These are phyloP conservation scores for Drosophila kambysellisi DNA, from an alignment of 2,888 invertebrate genomes.

Conservation along the genomic window DNA sequence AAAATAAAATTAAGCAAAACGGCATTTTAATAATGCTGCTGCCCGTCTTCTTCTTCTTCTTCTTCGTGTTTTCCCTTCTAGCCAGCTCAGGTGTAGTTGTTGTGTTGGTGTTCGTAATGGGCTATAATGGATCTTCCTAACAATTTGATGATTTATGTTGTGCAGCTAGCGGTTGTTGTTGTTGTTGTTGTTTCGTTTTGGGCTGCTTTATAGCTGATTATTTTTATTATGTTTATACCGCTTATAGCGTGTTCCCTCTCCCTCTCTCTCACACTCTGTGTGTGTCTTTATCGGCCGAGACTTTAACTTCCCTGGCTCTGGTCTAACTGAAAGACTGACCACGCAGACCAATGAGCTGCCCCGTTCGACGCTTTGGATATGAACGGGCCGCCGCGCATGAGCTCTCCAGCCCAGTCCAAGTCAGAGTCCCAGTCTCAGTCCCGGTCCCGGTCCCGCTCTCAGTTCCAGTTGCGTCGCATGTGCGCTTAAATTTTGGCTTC, in stretches of 20 bases:
- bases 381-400: constrained; percentile 64
- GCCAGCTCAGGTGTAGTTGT: constrained; percentile 48
- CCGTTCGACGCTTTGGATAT: constrained; percentile 8
- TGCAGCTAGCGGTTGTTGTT: constrained; percentile 77
- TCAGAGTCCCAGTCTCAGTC: neutral
- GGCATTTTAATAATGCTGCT: constrained; percentile 80
- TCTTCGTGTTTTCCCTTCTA: constrained; percentile 27
- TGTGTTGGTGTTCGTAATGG: constrained; percentile 75
- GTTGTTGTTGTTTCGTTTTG: constrained; percentile 49
- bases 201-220: constrained; percentile 69
- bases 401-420: constrained; percentile 33
- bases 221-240: constrained; percentile 73
- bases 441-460: neutral
- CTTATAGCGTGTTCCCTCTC: constrained; percentile 51
- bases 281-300: constrained; percentile 57
- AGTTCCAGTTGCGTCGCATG: constrained; percentile 40
- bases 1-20: constrained; percentile 82
- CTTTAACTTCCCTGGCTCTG: constrained; percentile 43
- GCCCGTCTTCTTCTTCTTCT: neutral
- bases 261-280: neutral
- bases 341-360: constrained; percentile 28
- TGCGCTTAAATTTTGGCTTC: constrained; percentile 56
- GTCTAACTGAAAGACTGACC: constrained; percentile 18
- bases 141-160: constrained; percentile 82
- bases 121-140: constrained; percentile 82